Evolutionary conservation across 2,113 vertebrate genomes (phyloP).

Genomic region (Xiphophorus couchianus): DNA sequence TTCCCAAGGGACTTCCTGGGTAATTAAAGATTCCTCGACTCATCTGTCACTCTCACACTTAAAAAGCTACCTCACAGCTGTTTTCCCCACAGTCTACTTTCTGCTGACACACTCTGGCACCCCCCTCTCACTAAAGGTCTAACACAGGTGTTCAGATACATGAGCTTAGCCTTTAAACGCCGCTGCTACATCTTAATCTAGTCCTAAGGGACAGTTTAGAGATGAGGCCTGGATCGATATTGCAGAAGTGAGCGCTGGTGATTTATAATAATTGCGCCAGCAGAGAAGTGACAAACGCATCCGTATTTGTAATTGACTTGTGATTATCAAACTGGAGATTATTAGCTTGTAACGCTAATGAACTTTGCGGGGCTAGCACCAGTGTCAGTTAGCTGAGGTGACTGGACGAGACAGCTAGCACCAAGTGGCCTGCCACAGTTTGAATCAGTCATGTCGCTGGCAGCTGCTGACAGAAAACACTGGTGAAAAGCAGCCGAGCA

Average conservation of each 20-base stretch:
- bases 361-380: constrained; percentile 47
- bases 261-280: constrained; percentile 62
- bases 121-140: constrained; percentile 34
- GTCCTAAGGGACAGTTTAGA: not conserved
- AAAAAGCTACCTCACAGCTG: constrained; percentile 50
- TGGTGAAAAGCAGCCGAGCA: constrained; percentile 49
- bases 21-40: constrained; percentile 63
- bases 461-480: constrained; percentile 54
- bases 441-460: constrained; percentile 45
- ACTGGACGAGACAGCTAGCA: constrained; percentile 44
- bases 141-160: constrained; percentile 21
- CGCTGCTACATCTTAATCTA: not conserved
- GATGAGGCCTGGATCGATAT: constrained; percentile 28
- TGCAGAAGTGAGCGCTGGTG: constrained; percentile 18
- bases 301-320: constrained; percentile 64
- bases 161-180: constrained; percentile 3
- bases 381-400: constrained; percentile 40
- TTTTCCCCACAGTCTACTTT: constrained; percentile 41
- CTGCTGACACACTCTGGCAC: constrained; percentile 36
- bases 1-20: constrained; percentile 45
- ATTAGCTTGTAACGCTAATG: constrained; percentile 71
- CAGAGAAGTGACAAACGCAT: constrained; percentile 40
- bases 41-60: constrained; percentile 38
- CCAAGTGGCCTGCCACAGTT: constrained; percentile 29
- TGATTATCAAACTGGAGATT: constrained; percentile 69